Evolutionary conservation across 2,888 invertebrate genomes (phyloP).

Genomic region (Scelioninae gen. 1): DNA sequence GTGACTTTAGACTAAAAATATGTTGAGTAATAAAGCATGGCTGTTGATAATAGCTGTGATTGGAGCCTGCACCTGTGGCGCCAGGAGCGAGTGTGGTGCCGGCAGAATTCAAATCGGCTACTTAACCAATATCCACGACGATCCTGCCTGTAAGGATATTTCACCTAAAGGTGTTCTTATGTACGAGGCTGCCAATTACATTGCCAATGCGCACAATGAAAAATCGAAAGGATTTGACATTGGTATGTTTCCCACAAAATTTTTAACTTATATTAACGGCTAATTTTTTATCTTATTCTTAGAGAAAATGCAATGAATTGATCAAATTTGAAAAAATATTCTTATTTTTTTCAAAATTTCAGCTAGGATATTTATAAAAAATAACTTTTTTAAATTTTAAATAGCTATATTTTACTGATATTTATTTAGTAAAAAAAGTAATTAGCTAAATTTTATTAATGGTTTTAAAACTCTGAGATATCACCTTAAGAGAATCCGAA

Average conservation of each 20-base stretch:
- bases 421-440: too few species aligned
- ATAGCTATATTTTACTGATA: too few species aligned
- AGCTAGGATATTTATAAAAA: too few species aligned
- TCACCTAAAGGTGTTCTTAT: slow-evolving; percentile 79
- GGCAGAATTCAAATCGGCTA: slow-evolving; percentile 77
- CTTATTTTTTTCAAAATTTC: too few species aligned
- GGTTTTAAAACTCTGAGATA: too few species aligned
- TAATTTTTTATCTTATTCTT: too few species aligned
- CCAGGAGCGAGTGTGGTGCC: slow-evolving; percentile 77
- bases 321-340: too few species aligned
- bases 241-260: slow-evolving; percentile 73
- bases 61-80: slow-evolving; percentile 81
- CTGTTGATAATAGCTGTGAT: slow-evolving; percentile 73
- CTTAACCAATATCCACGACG: slow-evolving; percentile 79
- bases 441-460: too few species aligned
- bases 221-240: slow-evolving; percentile 79
- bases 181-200: slow-evolving; percentile 79
- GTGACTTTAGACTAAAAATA: slow-evolving; percentile 18
- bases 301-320: slow-evolving; percentile 3
- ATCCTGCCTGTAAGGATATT: slow-evolving; percentile 77
- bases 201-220: slow-evolving; percentile 79
- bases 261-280: too few species aligned
- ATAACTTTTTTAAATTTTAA: too few species aligned
- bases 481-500: slow-evolving; percentile 16
- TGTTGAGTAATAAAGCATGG: slow-evolving; percentile 58